Percentiles rank a stretch among this genome's conserved stretches.
phyloP scores from a whole-genome alignment of 2,888 invertebrate species.

The Chydorus sphaericus region DNA sequence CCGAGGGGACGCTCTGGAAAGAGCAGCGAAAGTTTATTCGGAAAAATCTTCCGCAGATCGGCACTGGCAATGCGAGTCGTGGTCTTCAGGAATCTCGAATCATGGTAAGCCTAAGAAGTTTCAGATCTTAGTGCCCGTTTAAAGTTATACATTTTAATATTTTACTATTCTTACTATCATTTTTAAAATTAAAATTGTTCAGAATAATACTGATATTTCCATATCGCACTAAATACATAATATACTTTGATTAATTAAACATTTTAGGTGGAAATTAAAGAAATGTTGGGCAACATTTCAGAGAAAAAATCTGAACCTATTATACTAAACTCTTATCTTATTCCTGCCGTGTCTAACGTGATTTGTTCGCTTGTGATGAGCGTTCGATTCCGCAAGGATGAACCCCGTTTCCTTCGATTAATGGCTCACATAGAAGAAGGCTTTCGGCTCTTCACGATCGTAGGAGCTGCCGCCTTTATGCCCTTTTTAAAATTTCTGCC shows the following conservation, averaged over 20 bases:
- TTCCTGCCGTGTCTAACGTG: slow-evolving; percentile 73
- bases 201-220: no score
- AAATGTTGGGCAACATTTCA: slow-evolving; percentile 49
- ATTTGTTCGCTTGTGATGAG: slow-evolving; percentile 85
- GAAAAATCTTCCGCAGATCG: slow-evolving; percentile 66
- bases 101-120: slow-evolving; percentile 58
- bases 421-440: slow-evolving; percentile 79
- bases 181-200: no score
- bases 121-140: no score
- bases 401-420: slow-evolving; percentile 58
- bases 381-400: slow-evolving; percentile 62
- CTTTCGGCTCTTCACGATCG: slow-evolving; percentile 68
- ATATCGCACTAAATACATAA: no score
- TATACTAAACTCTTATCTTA: slow-evolving; percentile 57
- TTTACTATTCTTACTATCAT: background rate
- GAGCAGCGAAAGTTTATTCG: slow-evolving; percentile 76
- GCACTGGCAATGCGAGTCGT: slow-evolving; percentile 74
- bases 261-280: slow-evolving; percentile 60
- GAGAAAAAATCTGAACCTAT: slow-evolving; percentile 47
- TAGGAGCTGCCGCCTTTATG: slow-evolving; percentile 67
- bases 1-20: slow-evolving; percentile 77
- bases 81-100: slow-evolving; percentile 69
- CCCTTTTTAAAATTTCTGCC: slow-evolving; percentile 55
- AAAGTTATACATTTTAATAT: no score
- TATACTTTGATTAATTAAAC: no score